Evolutionary conservation across 2,113 vertebrate genomes (phyloP), one percentile per base, ranked within the genome.

Genomic region (Trematocara zebra): DNA sequence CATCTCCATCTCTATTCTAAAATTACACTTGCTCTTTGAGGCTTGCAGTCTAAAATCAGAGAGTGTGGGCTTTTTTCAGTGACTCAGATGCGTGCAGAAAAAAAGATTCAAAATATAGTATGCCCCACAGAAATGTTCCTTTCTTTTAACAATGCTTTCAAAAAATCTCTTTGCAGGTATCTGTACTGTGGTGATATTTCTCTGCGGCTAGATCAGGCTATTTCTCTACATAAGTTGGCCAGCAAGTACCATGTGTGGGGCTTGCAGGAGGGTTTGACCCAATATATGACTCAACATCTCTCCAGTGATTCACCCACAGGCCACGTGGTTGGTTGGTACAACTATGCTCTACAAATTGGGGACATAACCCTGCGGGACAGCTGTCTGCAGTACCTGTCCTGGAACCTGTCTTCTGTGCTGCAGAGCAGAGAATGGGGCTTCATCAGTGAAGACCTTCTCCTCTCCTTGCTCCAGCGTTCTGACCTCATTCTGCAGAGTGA

Each of bases 371-470:
- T 99, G 91, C 97, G 97, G 81, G 97, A 98, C 90, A 98, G 96
- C 94, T 99, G 98, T 95, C 96, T 98, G 90, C 98, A 97, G 96
- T 99, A 98, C 94, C 96, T 99, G 90, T 98, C 98, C 89, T 99
- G 98, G 98, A 99, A 99, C 95, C 96, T 99, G 93, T 98, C 98
- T 0, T 97, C 98, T 0, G 97, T 98, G 90, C 95, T 97, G 49
- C 96, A 96, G 87, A 98, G 97, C 2, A 80, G 94, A 0, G 98
- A 99, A 93, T 99, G 98, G 98, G 91, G 91, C 82, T 96, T 97
- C 0, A 97, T 99, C 91, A 97, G 97, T 26, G 94, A 97, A 3
- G 97, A 98, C 85, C 95, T 99, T 91, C 96, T 99, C 94, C 96
- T 97, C 17, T 96, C 97, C 81, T 96, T 99, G 89, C 96, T 99